These are phyloP conservation scores for Peucedramus taeniatus DNA, from an alignment of 2,113 vertebrate species.

Conservation along the genomic window DNA sequence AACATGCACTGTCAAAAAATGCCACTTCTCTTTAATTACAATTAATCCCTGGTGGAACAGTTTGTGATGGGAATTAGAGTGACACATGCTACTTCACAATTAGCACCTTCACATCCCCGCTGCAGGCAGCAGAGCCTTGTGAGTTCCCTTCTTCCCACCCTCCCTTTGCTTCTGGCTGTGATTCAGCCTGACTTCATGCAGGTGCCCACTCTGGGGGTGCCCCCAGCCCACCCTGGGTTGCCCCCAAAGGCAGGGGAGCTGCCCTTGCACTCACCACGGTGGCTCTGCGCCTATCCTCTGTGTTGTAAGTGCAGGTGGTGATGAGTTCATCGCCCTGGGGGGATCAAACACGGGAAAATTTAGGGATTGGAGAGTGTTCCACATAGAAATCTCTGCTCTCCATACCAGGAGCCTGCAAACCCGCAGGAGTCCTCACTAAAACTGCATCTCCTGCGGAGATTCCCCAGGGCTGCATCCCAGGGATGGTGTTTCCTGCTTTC, in stretches of 20 bases:
- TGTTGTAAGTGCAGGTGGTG: constrained; percentile 90
- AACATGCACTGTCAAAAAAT: constrained; percentile 41
- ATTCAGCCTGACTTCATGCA: not conserved
- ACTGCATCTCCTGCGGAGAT: not conserved
- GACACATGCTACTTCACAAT: constrained; percentile 14
- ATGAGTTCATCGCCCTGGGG: constrained; percentile 86
- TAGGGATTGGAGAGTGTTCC: accelerated
- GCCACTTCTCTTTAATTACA: constrained; percentile 45
- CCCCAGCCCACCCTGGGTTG: not conserved
- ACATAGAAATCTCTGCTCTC: not conserved
- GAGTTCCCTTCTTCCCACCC: not conserved
- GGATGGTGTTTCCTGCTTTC: not conserved
- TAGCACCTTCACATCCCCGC: not conserved
- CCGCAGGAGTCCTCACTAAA: accelerated
- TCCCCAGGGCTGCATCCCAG: not conserved
- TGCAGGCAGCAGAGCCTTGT: not conserved
- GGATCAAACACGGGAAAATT: not conserved
- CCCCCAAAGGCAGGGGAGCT: not conserved
- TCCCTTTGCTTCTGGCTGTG: not conserved
- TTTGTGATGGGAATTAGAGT: constrained; percentile 23
- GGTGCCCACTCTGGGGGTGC: not conserved
- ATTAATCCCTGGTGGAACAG: not conserved
- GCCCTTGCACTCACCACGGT: constrained; percentile 82
- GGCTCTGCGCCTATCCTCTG: constrained; percentile 73
- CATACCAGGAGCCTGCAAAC: accelerated